Percentiles rank a stretch among this genome's conserved stretches.
These are phyloP conservation scores for Acrocephalus kingi DNA, from an alignment of 2,113 vertebrate genomes.

Conservation along the genomic window DNA sequence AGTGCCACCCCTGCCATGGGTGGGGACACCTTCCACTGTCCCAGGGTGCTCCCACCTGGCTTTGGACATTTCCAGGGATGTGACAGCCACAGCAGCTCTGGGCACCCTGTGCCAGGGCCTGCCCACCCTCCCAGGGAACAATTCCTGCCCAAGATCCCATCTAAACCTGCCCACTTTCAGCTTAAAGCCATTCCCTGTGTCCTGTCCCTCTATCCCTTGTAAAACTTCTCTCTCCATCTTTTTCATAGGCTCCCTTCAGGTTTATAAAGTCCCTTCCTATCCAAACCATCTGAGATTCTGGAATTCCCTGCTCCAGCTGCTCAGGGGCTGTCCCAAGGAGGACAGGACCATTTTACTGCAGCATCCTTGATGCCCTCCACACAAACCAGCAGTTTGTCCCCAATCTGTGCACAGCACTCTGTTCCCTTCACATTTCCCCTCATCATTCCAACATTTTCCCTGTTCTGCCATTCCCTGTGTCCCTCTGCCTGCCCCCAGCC, in stretches of 20 bases:
- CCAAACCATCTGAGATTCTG: neutral
- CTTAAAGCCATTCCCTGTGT: neutral
- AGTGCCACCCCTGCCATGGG: fast-evolving
- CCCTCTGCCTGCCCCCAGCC: neutral
- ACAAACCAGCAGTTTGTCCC: neutral
- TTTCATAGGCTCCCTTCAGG: neutral
- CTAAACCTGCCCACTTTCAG: neutral
- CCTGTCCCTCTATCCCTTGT: neutral
- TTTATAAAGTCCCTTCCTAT: neutral
- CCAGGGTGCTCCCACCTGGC: fast-evolving
- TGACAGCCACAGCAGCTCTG: neutral
- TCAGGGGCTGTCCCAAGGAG: neutral
- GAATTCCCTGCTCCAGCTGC: neutral
- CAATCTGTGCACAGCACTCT: fast-evolving
- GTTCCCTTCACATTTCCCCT: neutral
- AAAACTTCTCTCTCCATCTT: neutral
- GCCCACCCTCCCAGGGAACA: fast-evolving
- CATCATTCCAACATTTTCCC: neutral
- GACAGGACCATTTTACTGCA: fast-evolving
- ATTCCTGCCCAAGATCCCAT: neutral
- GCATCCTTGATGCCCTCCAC: neutral
- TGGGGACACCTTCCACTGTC: fast-evolving
- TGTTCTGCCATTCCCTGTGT: fast-evolving
- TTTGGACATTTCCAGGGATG: fast-evolving
- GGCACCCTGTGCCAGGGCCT: neutral